Conservation (phyloP, 2,113 vertebrate species). For the Nothocercus julius region DNA sequence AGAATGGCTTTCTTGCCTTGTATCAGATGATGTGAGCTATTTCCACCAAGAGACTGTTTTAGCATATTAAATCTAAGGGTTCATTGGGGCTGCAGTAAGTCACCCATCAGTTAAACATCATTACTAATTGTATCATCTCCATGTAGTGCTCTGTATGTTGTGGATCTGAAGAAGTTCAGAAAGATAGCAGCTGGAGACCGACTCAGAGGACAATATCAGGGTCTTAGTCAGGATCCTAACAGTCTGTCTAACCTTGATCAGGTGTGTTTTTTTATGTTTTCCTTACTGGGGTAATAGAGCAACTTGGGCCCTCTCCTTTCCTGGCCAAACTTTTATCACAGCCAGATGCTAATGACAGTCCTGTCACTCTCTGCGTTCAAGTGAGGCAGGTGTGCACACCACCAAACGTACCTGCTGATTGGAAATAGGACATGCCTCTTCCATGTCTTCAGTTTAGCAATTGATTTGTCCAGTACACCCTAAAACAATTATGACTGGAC, state of each 20-base stretch:
- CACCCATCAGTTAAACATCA: neutral
- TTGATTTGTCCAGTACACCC: neutral
- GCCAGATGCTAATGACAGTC: neutral
- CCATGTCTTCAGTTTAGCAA: neutral
- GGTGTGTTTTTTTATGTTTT: constrained; percentile 74
- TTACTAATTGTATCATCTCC: constrained; percentile 43
- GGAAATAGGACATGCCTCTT: neutral
- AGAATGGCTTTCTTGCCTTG: neutral
- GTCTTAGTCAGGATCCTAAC: constrained; percentile 97
- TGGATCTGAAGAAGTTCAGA: constrained; percentile 97
- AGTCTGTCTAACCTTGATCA: constrained; percentile 98
- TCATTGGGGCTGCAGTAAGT: neutral
- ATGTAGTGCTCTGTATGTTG: constrained; percentile 91
- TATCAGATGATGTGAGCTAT: neutral
- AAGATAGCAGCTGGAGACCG: constrained; percentile 98
- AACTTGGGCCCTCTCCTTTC: neutral
- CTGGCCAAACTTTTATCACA: neutral
- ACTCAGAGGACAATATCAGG: constrained; percentile 95
- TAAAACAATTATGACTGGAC: neutral
- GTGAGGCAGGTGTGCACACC: neutral
- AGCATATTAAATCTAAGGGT: neutral
- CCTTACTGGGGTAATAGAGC: neutral
- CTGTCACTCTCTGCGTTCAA: neutral
- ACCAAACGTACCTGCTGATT: neutral
- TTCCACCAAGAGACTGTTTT: neutral